phyloP scores from a whole-genome alignment of 2,888 invertebrate species.

The Drosophila fungiperda region DNA sequence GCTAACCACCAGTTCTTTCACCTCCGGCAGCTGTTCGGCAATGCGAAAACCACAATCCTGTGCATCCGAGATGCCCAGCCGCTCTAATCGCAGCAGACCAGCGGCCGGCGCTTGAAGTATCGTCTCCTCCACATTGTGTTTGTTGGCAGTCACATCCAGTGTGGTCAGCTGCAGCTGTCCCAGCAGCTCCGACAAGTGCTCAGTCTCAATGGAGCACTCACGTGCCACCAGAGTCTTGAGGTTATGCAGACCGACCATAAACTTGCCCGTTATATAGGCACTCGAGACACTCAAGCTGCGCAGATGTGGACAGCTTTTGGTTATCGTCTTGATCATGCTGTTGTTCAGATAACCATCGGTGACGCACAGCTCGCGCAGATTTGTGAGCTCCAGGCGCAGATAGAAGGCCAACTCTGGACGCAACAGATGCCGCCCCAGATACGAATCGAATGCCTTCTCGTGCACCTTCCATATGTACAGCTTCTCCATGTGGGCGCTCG shows the following conservation, averaged over 20 bases:
- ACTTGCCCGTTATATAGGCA: conserved; percentile 64
- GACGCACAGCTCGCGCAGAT: conserved; percentile 61
- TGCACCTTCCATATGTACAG: conserved; percentile 71
- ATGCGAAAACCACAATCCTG: conserved; percentile 59
- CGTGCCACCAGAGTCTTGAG: conserved; percentile 60
- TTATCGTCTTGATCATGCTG: conserved; percentile 64
- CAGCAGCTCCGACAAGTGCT: conserved; percentile 49
- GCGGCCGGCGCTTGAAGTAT: conserved; percentile 41
- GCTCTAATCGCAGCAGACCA: conserved; percentile 44
- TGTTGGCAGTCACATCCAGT: conserved; percentile 58
- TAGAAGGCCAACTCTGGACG: conserved; percentile 64
- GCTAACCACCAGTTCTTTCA: conserved; percentile 60
- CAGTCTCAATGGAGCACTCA: conserved; percentile 62
- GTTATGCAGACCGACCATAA: conserved; percentile 43
- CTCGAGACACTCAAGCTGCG: conserved; percentile 65
- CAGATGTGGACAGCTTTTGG: conserved; percentile 51
- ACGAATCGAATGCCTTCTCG: conserved; percentile 62
- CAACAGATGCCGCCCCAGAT: conserved; percentile 59
- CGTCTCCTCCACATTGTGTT: conserved; percentile 52
- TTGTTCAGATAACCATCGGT: conserved; percentile 65
- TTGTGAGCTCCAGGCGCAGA: conserved; percentile 53
- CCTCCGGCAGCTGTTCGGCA: conserved; percentile 55
- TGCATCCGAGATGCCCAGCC: conserved; percentile 64
- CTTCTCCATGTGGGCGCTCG: conserved; percentile 61
- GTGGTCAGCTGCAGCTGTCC: conserved; percentile 49